Evolutionary conservation across 2,797 vertebrate species (phyloP).

Genomic region (Limosa lapponica): DNA sequence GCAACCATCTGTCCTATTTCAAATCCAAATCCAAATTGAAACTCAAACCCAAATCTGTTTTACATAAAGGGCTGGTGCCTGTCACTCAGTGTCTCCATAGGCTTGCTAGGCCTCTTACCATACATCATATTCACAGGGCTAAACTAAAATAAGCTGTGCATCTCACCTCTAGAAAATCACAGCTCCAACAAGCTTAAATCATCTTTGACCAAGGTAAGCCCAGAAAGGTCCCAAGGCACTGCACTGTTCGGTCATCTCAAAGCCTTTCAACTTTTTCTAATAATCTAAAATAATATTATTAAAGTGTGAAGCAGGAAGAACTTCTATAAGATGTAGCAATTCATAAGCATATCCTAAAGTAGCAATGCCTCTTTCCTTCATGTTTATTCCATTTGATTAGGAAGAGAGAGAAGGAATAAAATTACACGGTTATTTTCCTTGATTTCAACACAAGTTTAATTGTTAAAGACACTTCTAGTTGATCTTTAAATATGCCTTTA

Average conservation of each 20-base stretch:
- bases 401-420: neutral
- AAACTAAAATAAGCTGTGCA: neutral
- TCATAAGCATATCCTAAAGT: neutral
- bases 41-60: neutral
- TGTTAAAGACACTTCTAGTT: neutral
- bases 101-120: neutral
- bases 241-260: neutral
- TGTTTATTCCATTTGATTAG: neutral
- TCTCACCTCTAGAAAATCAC: neutral
- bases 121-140: neutral
- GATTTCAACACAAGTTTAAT: neutral
- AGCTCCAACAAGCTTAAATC: neutral
- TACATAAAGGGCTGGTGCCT: neutral
- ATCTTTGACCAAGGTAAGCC: neutral
- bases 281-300: neutral
- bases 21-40: neutral
- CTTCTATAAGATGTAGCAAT: neutral
- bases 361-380: neutral
- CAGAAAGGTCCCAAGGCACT: neutral
- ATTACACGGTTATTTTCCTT: neutral
- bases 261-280: neutral
- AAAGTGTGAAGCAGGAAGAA: neutral
- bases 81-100: neutral
- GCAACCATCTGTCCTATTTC: neutral
- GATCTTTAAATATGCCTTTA: neutral